Base-by-base conservation (phyloP, 2,113 vertebrate genomes). In the Corythoichthys haematopterus region DNA sequence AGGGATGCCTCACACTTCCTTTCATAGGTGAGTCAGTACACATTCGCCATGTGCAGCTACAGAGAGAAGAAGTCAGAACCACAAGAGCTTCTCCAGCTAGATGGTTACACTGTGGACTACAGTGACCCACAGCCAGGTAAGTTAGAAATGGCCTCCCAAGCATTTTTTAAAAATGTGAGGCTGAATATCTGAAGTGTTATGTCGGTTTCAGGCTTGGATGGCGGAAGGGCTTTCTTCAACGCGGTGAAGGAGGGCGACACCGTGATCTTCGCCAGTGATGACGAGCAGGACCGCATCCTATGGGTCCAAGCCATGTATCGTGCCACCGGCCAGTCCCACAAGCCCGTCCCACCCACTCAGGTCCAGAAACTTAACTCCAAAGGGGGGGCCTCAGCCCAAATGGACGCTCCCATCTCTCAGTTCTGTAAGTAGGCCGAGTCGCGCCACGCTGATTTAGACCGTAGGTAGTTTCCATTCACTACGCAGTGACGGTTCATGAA, bases 231-330 rank as follows among this genome's bases (percentile, higher is more conserved):
- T 65, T 99, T 99, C 92, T 99, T 99, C 91, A 99, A 99, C 0
- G 97, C 96, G 1, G 97, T 99, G 83, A 99, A 99, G 79, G 97
- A 99, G 89, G 97, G 97, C 20, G 97, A 99, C 91, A 98, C 97
- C 0, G 97, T 99, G 92, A 98, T 98, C 84, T 99, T 98, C 83
- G 97, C 97, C 48, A 99, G 97, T 45, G 97, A 98, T 0, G 97
- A 99, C 35, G 97, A 99, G 75, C 97, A 99, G 87, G 97, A 99
- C 80, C 95, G 97, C 58, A 99, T 99, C 88, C 89, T 99, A 78
- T 99, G 97, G 97, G 97, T 99, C 78, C 97, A 99, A 85, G 97
- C 97, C 70, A 99, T 98, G 97, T 99, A 99, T 75, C 93, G 97
- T 69, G 97, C 97, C 82, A 99, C 97, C 0, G 97, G 97, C 71